Base-by-base conservation (phyloP, 1,140 invertebrate genomes). In the Drosophila pruinosa region DNA sequence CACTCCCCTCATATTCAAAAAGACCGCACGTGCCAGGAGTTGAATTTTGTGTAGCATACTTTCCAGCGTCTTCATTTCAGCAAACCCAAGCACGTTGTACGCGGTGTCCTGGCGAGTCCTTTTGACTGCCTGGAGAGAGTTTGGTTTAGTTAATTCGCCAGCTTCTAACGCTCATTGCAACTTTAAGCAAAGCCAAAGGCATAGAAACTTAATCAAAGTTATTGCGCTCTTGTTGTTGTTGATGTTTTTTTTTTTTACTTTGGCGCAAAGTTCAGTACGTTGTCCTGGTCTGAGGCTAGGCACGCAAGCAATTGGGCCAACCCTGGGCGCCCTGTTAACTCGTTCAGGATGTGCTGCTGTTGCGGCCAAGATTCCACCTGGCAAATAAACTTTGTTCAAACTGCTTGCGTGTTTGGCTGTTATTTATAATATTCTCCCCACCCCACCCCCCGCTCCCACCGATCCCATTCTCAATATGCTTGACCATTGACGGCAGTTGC, bases 141-240 rank as follows among this genome's bases (percentile, higher is more conserved):
- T 88, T 72, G 47, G 78, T 81, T n/a, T 85, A 81, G 81, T 85
- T 85, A 85, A 85, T 85, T 88, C 67, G 79, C 68, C 70, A 62
- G 53, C 81, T 75, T 78, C 45, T 43, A 47, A 38, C 54, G 38
- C 58, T 63, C 59, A 58, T 52, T 71, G 73, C 63, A 85, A 86
- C 82, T 85, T 86, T 72, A 77, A 86, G 82, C 77, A 73, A 80
- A 70, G 70, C 48, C 63, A 72, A 56, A 39, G 61, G 68, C 68
- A 48, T 31, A 72, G 63, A 81, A 86, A 85, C 81, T 86, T 85
- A 85, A 85, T 85, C 81, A 85, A 85, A 85, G 61, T 85, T 85
- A 58, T 75, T 65, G 43, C n/a, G n/a, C 47, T 28, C 45, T 31
- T 31, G 48, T 47, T 65, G 43, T 61, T 59, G 53, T 41, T 31